Percentiles rank a stretch among this genome's conserved stretches.
Evolutionary conservation across 2,797 vertebrate species (phyloP).

Genomic region (Gila robusta): DNA sequence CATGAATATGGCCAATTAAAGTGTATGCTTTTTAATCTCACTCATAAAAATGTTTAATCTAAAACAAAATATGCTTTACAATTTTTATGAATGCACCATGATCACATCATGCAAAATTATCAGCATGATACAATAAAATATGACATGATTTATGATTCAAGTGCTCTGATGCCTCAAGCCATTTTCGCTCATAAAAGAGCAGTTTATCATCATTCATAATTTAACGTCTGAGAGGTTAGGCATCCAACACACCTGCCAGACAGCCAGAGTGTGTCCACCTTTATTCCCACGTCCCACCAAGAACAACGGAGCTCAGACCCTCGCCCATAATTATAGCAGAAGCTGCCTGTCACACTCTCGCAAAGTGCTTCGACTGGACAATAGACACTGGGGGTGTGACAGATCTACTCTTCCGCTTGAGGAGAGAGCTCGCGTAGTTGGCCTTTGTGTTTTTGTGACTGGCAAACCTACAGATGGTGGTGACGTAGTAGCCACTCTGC

Average conservation of each 20-base stretch:
- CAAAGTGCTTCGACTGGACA: constrained; percentile 62
- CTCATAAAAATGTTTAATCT: background rate
- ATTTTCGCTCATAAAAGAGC: constrained; percentile 53
- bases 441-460: constrained; percentile 61
- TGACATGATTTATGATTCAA: constrained; percentile 58
- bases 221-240: constrained; percentile 55
- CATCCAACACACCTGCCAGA: constrained; percentile 62
- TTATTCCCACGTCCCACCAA: constrained; percentile 54
- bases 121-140: constrained; percentile 35
- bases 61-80: background rate
- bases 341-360: constrained; percentile 55
- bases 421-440: constrained; percentile 49
- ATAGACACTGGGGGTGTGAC: constrained; percentile 65
- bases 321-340: constrained; percentile 63
- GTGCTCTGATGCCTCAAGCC: constrained; percentile 40
- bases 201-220: constrained; percentile 61
- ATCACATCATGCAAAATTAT: constrained; percentile 8
- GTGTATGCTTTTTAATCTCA: background rate
- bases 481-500: constrained; percentile 45
- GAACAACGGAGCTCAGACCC: constrained; percentile 52
- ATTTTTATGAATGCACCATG: background rate
- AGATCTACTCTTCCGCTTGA: constrained; percentile 69
- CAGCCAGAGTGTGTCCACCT: constrained; percentile 52
- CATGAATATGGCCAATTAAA: background rate
- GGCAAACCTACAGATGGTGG: constrained; percentile 65